phyloP scores from a whole-genome alignment of 2,797 vertebrate genomes.

The Myotis myotis region DNA sequence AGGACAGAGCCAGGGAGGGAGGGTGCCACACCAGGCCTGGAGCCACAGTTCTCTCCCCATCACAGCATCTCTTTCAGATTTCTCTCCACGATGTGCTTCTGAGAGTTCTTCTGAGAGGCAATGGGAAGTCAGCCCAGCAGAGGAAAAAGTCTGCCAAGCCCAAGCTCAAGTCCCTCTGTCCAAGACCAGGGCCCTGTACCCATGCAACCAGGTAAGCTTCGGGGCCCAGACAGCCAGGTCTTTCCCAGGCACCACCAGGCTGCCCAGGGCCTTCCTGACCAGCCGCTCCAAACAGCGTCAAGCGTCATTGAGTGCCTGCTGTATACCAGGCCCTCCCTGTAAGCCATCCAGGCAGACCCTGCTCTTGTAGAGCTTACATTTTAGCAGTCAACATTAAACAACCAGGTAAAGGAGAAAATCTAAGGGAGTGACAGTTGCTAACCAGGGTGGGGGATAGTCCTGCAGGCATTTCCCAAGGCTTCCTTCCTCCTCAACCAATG shows the following conservation, averaged over 20 bases:
- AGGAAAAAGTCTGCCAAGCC: neutral
- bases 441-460: neutral
- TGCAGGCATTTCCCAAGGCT: neutral
- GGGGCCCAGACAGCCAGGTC: neutral
- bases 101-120: neutral
- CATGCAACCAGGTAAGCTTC: conserved; percentile 61
- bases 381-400: neutral
- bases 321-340: neutral
- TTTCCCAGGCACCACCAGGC: neutral
- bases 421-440: neutral
- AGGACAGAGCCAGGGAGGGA: neutral
- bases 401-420: neutral
- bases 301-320: neutral
- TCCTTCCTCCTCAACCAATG: neutral
- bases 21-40: neutral
- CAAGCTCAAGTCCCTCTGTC: accelerated
- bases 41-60: neutral
- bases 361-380: neutral
- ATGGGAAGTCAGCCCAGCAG: conserved; percentile 81
- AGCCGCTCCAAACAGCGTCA: neutral
- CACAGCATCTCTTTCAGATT: conserved; percentile 55
- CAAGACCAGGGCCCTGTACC: neutral
- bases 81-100: neutral
- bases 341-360: neutral
- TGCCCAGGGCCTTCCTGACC: neutral